Percentiles rank a stretch among this genome's conserved stretches.
Conservation (phyloP, 2,797 vertebrate species). For the Malacoctenus gilli region DNA sequence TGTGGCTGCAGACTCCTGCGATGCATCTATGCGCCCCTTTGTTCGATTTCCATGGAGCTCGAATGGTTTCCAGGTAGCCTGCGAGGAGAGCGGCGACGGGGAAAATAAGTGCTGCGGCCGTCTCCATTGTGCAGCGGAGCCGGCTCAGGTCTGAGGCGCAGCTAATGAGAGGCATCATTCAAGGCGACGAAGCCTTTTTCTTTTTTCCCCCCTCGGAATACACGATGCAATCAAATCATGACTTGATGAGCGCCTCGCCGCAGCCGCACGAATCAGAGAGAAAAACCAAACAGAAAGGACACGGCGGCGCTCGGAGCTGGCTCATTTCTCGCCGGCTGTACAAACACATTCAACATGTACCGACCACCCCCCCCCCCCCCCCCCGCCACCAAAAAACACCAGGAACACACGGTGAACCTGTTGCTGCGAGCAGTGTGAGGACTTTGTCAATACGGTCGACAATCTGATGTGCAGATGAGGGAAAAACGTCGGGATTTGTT, state of each 20-base stretch:
- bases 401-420: not conserved
- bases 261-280: constrained; percentile 47
- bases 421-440: constrained; percentile 7
- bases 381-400: too few relatives aligned
- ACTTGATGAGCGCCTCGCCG: constrained; percentile 50
- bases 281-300: constrained; percentile 5
- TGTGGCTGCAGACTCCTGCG: not conserved
- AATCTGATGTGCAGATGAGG: too few relatives aligned
- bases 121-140: constrained; percentile 9
- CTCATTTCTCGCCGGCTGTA: constrained; percentile 25
- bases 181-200: constrained; percentile 25
- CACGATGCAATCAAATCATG: constrained; percentile 54
- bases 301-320: constrained; percentile 18
- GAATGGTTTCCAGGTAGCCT: constrained; percentile 5
- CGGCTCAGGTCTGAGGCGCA: constrained; percentile 11
- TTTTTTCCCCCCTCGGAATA: constrained; percentile 12
- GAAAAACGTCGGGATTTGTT: too few relatives aligned
- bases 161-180: constrained; percentile 61
- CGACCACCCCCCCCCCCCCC: too few relatives aligned
- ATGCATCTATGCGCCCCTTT: constrained; percentile 1
- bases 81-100: not conserved
- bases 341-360: constrained; percentile 6
- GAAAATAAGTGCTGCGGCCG: constrained; percentile 28
- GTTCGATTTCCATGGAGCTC: constrained; percentile 13
- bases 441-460: constrained; percentile 8